Evolutionary conservation across 2,113 vertebrate genomes (phyloP), one percentile per base, ranked within the genome.

Genomic region (Melanostigma gelatinosum): DNA sequence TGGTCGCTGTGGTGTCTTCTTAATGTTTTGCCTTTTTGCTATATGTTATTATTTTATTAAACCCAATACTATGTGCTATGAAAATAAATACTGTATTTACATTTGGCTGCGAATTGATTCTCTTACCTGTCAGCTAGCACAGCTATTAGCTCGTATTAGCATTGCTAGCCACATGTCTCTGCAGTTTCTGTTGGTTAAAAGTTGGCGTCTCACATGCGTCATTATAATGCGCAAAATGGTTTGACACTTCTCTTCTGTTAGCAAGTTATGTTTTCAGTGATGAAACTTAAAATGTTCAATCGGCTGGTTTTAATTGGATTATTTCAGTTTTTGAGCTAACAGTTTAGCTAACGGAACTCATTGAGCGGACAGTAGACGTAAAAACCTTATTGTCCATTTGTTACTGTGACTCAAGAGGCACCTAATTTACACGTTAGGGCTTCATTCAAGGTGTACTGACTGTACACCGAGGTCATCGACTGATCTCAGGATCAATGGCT

Each of bases 401-500:
- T 13, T 29, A 13, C 29, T 29, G 16, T 32, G 74, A 70, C 50
- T 15, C 24, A 74, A 76, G n/a, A 15, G 13, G 36, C 16, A 9
- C 20, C 24, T 78, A 0, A 50, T 82, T 76, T 68, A 67, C 44
- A 78, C 44, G 5, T 15, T 50, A 50, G 22, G 50, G n/a, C 48
- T 71, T 63, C 72, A 46, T 70, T 57, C n/a, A 29, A 5, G 4
- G 54, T 40, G 44, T 29, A 32, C n/a, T 13, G 70, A 65, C 60
- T 29, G 36, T 61, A 76, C 13, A 68, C 60, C 58, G 70, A 82
- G 78, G 85, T 82, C 70, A 74, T 52, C 5, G 3, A 72, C 27
- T 40, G 57, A 66, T 80, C 81, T 82, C 34, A 3, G 32, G 81
- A 88, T 91, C 82, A 11, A 86, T 79, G 18, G 52, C 63, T 75